Evolutionary conservation across 2,888 invertebrate genomes (phyloP), one percentile per base, ranked within the genome.

Genomic region (Rotaria socialis): DNA sequence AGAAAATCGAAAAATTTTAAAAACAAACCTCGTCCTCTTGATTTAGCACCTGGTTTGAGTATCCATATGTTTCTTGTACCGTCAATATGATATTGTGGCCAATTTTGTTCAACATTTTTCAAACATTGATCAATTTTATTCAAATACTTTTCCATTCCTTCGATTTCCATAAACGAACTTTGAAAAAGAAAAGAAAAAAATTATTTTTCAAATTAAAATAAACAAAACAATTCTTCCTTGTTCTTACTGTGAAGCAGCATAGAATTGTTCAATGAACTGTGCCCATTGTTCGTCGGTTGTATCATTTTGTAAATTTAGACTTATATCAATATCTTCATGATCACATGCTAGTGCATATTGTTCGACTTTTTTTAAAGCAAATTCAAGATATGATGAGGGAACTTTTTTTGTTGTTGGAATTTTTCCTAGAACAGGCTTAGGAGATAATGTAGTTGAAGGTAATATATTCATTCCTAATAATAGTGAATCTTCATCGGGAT

Each of bases 11-110:
- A 52, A 52, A 41, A 24, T 11, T n/a, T n/a, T n/a, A 14, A 10
- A 50, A n/a, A 80, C 87, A 85, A 87, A 91, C 91, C 91, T 89
- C 95, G 93, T 0, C 97, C 96, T 19, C 96, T 93, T 88, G 96
- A 96, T 90, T 95, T 95, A 89, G 96, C 96, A 0, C 96, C 96
- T 0, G 96, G 96, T 90, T 97, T 97, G 87, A 96, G 93, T 88
- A 97, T 96, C 96, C 97, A 97, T 88, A 96, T 94, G 91, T 96
- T 96, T 87, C 94, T 93, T 87, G 94, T 93, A 0, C 96, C 97
- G 90, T 97, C 96, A 88, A 94, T 93, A 41, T 87, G 85, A 80
- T 86, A 87, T 90, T 95, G 95, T 0, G 95, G 95, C 94, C 95
- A 95, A 85, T 52, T 56, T 41, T n/a, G 27, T 85, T 85, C 85